Evolutionary conservation across 2,888 invertebrate genomes (phyloP).

Genomic region (Trichacis sp.): DNA sequence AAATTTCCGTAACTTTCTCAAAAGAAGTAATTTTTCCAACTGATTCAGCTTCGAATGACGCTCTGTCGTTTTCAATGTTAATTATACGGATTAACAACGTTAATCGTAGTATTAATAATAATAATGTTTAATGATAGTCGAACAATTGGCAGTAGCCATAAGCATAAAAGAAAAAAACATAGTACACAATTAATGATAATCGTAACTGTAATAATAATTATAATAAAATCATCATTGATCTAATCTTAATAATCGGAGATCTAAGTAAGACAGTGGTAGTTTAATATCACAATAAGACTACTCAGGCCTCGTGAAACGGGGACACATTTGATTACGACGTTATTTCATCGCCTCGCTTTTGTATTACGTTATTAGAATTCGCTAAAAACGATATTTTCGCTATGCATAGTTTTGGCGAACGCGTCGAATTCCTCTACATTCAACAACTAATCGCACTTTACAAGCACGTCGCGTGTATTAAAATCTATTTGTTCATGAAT

Average conservation of each 20-base stretch:
- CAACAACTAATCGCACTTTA: background rate
- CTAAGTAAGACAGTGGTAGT: slow-evolving; percentile 70
- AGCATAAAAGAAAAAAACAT: slow-evolving; percentile 48
- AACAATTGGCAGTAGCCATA: slow-evolving; percentile 46
- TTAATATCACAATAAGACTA: slow-evolving; percentile 70
- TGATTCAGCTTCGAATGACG: too few species aligned
- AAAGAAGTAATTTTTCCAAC: too few species aligned
- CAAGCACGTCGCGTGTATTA: background rate
- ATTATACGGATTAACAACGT: slow-evolving; percentile 35
- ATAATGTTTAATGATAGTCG: slow-evolving; percentile 34
- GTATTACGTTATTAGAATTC: slow-evolving; percentile 20
- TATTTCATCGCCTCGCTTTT: slow-evolving; percentile 7
- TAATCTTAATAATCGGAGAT: slow-evolving; percentile 67
- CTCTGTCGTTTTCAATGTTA: slow-evolving; percentile 16
- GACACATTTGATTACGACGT: slow-evolving; percentile 44
- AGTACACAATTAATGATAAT: slow-evolving; percentile 39
- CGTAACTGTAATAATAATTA: slow-evolving; percentile 34
- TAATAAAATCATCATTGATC: slow-evolving; percentile 58
- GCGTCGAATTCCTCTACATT: background rate
- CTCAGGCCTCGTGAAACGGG: slow-evolving; percentile 66
- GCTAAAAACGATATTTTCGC: slow-evolving; percentile 28
- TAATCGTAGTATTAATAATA: slow-evolving; percentile 34
- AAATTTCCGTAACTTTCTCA: background rate
- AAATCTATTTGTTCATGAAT: background rate
- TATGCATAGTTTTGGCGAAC: slow-evolving; percentile 17